Percentiles rank a stretch among this genome's conserved stretches.
phyloP scores from a whole-genome alignment of 2,797 vertebrate species.

The Vespertilio murinus region DNA sequence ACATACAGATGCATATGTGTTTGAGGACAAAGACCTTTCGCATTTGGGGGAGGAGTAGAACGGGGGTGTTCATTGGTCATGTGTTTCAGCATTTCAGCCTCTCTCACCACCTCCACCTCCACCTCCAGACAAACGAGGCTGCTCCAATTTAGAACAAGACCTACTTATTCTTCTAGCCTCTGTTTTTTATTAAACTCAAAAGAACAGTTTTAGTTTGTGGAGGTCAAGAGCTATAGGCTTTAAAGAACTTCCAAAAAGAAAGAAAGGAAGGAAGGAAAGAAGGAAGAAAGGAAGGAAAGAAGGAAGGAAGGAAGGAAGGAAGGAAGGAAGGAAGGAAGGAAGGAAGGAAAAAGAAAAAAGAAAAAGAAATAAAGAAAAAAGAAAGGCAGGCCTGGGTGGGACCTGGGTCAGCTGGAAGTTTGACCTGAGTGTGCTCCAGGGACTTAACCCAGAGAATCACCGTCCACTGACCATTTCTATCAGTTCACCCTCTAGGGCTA shows the following conservation, averaged over 20 bases:
- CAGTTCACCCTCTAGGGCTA: not conserved
- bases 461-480: not conserved
- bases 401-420: not conserved
- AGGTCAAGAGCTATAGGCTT: not conserved
- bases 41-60: not conserved
- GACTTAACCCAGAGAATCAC: not conserved
- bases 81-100: not conserved
- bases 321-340: no score
- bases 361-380: not conserved
- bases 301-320: no score
- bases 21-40: not conserved
- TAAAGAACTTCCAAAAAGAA: not conserved
- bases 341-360: no score
- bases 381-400: not conserved
- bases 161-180: not conserved
- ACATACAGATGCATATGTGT: not conserved
- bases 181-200: not conserved
- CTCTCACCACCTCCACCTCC: not conserved
- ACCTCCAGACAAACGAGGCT: not conserved
- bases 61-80: rapidly evolving
- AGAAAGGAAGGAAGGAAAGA: no score
- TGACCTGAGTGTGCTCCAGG: not conserved
- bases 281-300: no score
- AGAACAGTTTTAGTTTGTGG: not conserved
- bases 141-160: not conserved